A percentile compares a stretch with the other conserved stretches of the same genome.
These are phyloP conservation scores for Okamejei kenojei DNA, from an alignment of 2,797 vertebrate genomes.

Conservation along the genomic window DNA sequence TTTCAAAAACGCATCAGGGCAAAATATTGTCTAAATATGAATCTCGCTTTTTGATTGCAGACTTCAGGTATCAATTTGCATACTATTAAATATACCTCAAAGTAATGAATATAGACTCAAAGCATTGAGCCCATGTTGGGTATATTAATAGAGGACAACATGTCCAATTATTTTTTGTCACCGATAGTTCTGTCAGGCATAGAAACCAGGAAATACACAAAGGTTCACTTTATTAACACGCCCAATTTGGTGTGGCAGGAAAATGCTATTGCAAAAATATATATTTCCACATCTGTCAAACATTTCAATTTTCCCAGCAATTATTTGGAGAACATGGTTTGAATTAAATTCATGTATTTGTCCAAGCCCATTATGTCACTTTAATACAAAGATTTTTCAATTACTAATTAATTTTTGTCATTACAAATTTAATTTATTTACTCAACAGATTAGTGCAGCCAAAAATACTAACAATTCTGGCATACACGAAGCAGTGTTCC, in stretches of 20 bases:
- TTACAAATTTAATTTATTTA: neutral
- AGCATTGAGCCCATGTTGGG: neutral
- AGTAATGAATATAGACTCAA: neutral
- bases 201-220: neutral
- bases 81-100: neutral
- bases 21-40: neutral
- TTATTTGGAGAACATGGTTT: neutral
- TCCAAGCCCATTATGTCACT: neutral
- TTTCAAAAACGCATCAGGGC: neutral
- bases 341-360: neutral
- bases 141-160: neutral
- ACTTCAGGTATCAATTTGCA: neutral
- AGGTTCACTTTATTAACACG: neutral
- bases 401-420: neutral
- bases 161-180: constrained; percentile 20
- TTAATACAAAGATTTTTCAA: neutral
- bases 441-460: neutral
- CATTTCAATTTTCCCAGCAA: neutral
- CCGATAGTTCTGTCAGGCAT: neutral
- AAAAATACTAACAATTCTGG: neutral
- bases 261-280: neutral
- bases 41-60: neutral
- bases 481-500: neutral
- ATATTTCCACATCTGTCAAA: neutral
- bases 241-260: neutral